A percentile compares a stretch with the other conserved stretches of the same genome.
phyloP scores from a whole-genome alignment of 2,113 vertebrate genomes.

The Neoarius graeffei region DNA sequence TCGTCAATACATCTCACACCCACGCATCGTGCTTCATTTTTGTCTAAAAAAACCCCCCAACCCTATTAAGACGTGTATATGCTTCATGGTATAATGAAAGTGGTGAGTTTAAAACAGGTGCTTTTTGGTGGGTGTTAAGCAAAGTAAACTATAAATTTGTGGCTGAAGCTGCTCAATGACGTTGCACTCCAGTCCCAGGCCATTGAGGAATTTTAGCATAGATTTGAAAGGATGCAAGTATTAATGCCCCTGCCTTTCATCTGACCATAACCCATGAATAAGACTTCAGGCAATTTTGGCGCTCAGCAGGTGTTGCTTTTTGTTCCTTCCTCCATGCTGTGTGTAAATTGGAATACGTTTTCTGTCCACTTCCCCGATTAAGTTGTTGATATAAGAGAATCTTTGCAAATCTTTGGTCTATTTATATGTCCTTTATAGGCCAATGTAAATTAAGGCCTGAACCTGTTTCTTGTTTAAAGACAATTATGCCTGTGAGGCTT shows the following conservation, averaged over 20 bases:
- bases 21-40: constrained; percentile 4
- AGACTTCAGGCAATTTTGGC: constrained; percentile 4
- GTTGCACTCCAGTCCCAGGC: background rate
- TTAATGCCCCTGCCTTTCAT: constrained; percentile 6
- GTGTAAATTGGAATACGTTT: background rate
- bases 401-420: constrained; percentile 3
- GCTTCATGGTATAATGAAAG: background rate
- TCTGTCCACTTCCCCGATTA: background rate
- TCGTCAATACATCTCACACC: constrained; percentile 20
- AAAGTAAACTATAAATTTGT: background rate
- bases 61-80: background rate
- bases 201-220: background rate
- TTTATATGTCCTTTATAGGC: constrained; percentile 14
- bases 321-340: background rate
- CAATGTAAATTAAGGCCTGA: constrained; percentile 27
- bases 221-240: background rate
- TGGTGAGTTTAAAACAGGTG: background rate
- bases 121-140: background rate
- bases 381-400: background rate
- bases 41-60: background rate
- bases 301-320: background rate
- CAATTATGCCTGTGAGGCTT: constrained; percentile 21
- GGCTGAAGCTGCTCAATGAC: background rate
- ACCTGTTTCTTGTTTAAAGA: constrained; percentile 21
- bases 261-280: background rate